Evolutionary conservation across 2,888 invertebrate genomes (phyloP).

Genomic region (Panzeria rudis): DNA sequence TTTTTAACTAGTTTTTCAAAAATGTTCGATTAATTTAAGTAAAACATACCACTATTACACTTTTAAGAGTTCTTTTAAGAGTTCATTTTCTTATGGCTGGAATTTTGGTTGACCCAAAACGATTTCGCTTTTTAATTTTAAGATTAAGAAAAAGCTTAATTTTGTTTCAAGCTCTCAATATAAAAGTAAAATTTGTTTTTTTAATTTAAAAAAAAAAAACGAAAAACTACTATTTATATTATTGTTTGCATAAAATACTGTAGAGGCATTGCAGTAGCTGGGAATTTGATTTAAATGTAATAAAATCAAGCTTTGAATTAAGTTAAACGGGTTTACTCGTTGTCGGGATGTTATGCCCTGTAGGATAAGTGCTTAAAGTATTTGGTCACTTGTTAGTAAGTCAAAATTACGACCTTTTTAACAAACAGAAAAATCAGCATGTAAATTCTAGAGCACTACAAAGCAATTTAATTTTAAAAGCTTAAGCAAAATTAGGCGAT

Average conservation of each 20-base stretch:
- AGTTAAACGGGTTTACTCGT: conserved; percentile 12
- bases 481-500: background rate
- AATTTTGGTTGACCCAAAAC: conserved; percentile 17
- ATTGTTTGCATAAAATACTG: background rate
- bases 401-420: background rate
- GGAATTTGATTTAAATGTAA: background rate
- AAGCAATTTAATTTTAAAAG: conserved; percentile 13
- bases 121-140: background rate
- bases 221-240: no score
- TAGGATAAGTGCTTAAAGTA: no score
- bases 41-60: conserved; percentile 39
- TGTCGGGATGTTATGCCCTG: no score
- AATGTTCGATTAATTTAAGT: background rate
- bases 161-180: conserved; percentile 11
- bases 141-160: conserved; percentile 22
- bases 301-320: background rate
- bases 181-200: conserved; percentile 18
- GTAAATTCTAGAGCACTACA: background rate
- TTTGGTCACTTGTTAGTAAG: no score
- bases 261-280: background rate
- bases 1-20: background rate
- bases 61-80: conserved; percentile 37
- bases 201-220: background rate
- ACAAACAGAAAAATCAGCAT: conserved; percentile 8
- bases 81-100: conserved; percentile 42